Conservation (phyloP, 2,888 invertebrate species). For the Leptopterna dolabrata region DNA sequence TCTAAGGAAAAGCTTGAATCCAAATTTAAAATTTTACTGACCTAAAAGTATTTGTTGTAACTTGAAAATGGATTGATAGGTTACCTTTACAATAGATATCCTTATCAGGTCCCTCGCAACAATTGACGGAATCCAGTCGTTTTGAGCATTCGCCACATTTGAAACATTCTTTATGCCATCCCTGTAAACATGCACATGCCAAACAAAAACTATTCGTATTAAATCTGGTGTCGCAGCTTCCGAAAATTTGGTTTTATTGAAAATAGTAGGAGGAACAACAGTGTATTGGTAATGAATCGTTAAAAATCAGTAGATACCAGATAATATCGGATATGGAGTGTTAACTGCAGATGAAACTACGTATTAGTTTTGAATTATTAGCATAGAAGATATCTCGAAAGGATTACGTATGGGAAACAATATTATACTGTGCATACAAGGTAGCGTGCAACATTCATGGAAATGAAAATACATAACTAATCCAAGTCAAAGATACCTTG, state of each 20-base stretch:
- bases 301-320: background rate
- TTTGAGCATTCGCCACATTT: constrained; percentile 90
- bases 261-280: background rate
- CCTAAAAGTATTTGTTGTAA: background rate
- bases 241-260: background rate
- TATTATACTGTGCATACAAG: background rate
- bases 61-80: background rate
- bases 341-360: constrained; percentile 20
- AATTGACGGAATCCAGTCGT: constrained; percentile 89
- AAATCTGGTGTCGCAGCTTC: background rate
- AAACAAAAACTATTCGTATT: constrained; percentile 44
- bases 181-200: constrained; percentile 70
- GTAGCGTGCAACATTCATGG: background rate
- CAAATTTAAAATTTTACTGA: too few species aligned
- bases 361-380: background rate
- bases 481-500: background rate
- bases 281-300: background rate
- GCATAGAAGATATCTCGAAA: background rate
- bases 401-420: background rate
- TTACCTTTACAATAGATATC: constrained; percentile 96
- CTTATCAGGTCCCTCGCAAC: constrained; percentile 94
- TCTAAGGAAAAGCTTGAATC: too few species aligned
- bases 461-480: background rate
- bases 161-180: constrained; percentile 94
- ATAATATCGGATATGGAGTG: constrained; percentile 4